phyloP scores from a whole-genome alignment of 2,888 invertebrate species.

The Alitta virens region DNA sequence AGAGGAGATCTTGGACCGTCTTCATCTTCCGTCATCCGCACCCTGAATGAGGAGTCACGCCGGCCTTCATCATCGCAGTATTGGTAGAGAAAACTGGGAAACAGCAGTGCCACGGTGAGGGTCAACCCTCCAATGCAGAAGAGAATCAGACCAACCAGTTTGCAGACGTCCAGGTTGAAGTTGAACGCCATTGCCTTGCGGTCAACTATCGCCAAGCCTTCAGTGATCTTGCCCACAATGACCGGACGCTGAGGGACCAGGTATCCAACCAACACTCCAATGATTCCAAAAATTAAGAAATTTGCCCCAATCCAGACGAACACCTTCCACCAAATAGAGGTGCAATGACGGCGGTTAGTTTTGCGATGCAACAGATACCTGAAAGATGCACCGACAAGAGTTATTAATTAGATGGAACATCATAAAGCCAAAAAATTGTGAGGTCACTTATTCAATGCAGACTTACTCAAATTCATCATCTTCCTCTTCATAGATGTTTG shows the following conservation, averaged over 20 bases:
- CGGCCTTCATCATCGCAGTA: slow-evolving; percentile 55
- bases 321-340: slow-evolving; percentile 33
- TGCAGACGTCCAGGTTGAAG: slow-evolving; percentile 58
- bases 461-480: slow-evolving; percentile 32
- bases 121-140: slow-evolving; percentile 60
- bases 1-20: slow-evolving; percentile 40
- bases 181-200: slow-evolving; percentile 57
- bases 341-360: slow-evolving; percentile 39
- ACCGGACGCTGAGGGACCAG: slow-evolving; percentile 57
- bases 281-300: slow-evolving; percentile 57
- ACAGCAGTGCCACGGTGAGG: slow-evolving; percentile 57
- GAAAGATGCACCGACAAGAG: too few relatives aligned
- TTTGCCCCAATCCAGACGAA: slow-evolving; percentile 59
- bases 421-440: too few relatives aligned
- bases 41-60: slow-evolving; percentile 34
- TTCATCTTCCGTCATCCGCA: slow-evolving; percentile 38
- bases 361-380: slow-evolving; percentile 54
- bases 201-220: slow-evolving; percentile 52
- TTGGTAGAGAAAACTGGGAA: slow-evolving; percentile 58
- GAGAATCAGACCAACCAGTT: slow-evolving; percentile 58
- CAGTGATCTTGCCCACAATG: slow-evolving; percentile 51
- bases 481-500: slow-evolving; percentile 51
- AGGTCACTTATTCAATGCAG: too few relatives aligned
- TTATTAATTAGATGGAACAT: too few relatives aligned
- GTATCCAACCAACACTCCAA: slow-evolving; percentile 60